Conservation (phyloP, 2,797 vertebrate genomes). For the Labeo calbasu region DNA sequence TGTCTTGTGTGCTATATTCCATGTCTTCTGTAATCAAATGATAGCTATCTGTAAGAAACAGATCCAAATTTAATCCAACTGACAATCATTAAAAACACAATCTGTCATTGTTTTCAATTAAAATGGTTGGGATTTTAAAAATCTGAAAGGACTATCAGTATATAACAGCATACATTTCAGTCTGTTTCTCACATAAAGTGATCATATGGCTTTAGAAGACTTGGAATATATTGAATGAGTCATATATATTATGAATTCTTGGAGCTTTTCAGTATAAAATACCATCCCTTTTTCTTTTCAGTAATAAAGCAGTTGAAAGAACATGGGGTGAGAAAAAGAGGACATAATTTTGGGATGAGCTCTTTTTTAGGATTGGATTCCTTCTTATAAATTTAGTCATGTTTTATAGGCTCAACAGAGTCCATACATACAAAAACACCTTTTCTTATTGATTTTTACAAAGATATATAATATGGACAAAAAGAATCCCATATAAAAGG, state of each 20-base stretch:
- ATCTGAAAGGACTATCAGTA: not conserved
- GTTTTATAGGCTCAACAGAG: not conserved
- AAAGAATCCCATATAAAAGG: not conserved
- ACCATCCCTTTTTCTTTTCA: not conserved
- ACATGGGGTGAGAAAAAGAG: not conserved
- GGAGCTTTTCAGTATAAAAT: not conserved
- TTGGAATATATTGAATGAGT: not conserved
- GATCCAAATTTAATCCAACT: not conserved
- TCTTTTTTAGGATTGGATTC: constrained; percentile 26
- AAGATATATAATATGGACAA: constrained; percentile 2
- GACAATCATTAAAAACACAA: no score
- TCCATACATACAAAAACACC: not conserved
- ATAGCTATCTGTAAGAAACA: not conserved
- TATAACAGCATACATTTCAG: not conserved
- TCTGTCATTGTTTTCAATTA: not conserved
- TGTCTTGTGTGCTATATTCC: not conserved
- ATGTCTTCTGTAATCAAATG: not conserved
- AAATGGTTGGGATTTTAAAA: not conserved
- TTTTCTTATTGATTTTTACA: constrained; percentile 13
- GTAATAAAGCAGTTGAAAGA: not conserved
- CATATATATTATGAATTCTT: not conserved
- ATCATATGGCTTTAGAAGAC: not conserved
- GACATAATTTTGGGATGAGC: not conserved
- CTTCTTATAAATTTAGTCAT: constrained; percentile 1
- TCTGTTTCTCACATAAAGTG: not conserved